A percentile compares a stretch with the other conserved stretches of the same genome.
phyloP scores from a whole-genome alignment of 2,888 invertebrate species.

The Elgonia sp. region DNA sequence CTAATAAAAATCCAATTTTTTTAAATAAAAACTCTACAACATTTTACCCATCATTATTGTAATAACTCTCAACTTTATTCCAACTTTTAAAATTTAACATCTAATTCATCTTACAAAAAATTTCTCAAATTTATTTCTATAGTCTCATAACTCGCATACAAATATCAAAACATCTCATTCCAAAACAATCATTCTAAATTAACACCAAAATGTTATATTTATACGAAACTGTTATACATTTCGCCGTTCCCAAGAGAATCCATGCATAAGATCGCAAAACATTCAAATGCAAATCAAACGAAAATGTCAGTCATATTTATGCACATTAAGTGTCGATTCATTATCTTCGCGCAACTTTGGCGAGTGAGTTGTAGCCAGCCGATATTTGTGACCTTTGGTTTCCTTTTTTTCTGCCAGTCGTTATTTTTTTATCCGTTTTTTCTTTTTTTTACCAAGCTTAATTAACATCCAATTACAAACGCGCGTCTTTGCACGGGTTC shows the following conservation, averaged over 20 bases:
- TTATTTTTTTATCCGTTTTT: slow-evolving; percentile 43
- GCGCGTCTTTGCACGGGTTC: slow-evolving; percentile 68
- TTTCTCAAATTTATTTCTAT: too few relatives aligned
- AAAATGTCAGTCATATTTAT: slow-evolving; percentile 77
- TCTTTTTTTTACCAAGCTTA: slow-evolving; percentile 60
- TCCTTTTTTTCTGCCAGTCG: slow-evolving; percentile 47
- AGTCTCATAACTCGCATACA: too few relatives aligned
- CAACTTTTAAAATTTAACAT: too few relatives aligned
- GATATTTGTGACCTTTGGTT: slow-evolving; percentile 76
- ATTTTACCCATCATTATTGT: too few relatives aligned
- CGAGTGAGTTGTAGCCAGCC: slow-evolving; percentile 73
- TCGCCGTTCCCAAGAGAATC: slow-evolving; percentile 46
- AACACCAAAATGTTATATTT: not conserved
- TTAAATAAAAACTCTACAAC: too few relatives aligned
- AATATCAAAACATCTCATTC: too few relatives aligned
- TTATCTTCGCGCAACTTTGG: slow-evolving; percentile 73
- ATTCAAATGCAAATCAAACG: slow-evolving; percentile 74
- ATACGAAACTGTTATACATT: slow-evolving; percentile 51
- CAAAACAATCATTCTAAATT: not conserved
- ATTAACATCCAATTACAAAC: slow-evolving; percentile 78
- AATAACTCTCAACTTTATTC: too few relatives aligned
- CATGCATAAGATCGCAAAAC: slow-evolving; percentile 53
- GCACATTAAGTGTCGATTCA: slow-evolving; percentile 73
- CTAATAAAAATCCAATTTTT: too few relatives aligned
- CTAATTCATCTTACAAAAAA: too few relatives aligned